Base-by-base conservation (phyloP, 2,888 invertebrate genomes). In the Ophion costatus region DNA sequence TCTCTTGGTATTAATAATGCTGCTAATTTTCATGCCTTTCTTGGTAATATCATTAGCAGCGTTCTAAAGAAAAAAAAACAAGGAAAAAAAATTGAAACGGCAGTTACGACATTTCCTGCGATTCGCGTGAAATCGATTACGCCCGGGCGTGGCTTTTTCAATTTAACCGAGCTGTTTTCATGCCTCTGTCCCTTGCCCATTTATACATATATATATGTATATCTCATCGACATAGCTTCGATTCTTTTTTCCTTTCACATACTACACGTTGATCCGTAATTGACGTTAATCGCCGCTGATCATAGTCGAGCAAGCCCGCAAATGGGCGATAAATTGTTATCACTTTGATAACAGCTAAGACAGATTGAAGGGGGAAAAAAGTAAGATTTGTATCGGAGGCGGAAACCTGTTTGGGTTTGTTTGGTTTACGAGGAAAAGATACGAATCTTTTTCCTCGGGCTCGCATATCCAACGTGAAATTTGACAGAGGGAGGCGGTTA, bases 301-400 rank as follows among this genome's bases (percentile, higher is more conserved):
- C n/a, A 33, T 29, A 33, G 14, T 63, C 6, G 56, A 57, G 4
- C 10, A n/a, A 45, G n/a, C 7, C 17, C 45, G 20, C 24, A 74
- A 67, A 70, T 70, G 56, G 11, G 14, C 33, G 77, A 83, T 83
- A 74, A 78, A 67, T 56, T 29, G 29, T 82, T 63, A 76, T 76
- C 76, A 63, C 20, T 64, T 2, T 10, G 42, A 17, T 38, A 38
- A 38, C 38, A 17, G 14, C 7, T 22, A 71, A 33, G 11, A 38
- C 3, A 1, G 6, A 70, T 20, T 3, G 5, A 56, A 33, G 5
- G n/a, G 9, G 5, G 2, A n/a, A 29, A 20, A 17, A 57, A n/a
- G 3, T 9, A 38, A 38, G 38, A 38, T 17, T 51, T 57, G 29
- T 20, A n/a, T 20, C 57, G n/a, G 24, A 56, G 11, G 11, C 29